Percentiles rank a stretch among this genome's conserved stretches.
phyloP scores from a whole-genome alignment of 2,888 invertebrate species.

The Eilema depressum region DNA sequence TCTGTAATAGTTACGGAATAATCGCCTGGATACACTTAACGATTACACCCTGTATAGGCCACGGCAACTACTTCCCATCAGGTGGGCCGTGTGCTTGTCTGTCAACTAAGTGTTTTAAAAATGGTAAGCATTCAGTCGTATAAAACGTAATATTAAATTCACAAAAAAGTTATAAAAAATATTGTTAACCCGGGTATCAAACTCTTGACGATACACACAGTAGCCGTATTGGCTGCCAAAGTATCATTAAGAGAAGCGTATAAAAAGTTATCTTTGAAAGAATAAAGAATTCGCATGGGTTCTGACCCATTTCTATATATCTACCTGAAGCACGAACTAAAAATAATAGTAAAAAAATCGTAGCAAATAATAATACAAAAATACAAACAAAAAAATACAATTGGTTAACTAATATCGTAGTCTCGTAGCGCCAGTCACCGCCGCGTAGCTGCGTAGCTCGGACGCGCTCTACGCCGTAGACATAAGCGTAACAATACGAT shows the following conservation, averaged over 20 bases:
- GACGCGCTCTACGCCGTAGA: constrained; percentile 29
- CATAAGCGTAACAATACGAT: neutral
- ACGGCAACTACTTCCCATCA: no score
- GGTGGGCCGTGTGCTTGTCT: no score
- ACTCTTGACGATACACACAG: no score
- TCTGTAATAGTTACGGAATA: no score
- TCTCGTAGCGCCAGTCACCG: constrained; percentile 46
- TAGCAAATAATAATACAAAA: neutral
- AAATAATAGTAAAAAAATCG: neutral
- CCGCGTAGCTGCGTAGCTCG: constrained; percentile 34
- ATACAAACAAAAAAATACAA: neutral
- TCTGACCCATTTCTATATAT: neutral
- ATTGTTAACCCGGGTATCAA: no score
- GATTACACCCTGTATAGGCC: no score
- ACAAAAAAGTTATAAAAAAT: no score
- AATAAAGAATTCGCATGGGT: neutral
- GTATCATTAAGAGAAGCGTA: neutral
- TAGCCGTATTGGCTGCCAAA: neutral
- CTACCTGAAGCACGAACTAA: neutral
- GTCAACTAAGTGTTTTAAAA: no score
- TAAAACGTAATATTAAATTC: no score
- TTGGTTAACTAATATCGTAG: neutral
- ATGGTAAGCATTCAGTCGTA: no score
- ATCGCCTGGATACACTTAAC: no score
- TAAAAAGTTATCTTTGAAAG: neutral